These are phyloP conservation scores for Timandra comae DNA, from an alignment of 2,888 invertebrate genomes.

Conservation along the genomic window DNA sequence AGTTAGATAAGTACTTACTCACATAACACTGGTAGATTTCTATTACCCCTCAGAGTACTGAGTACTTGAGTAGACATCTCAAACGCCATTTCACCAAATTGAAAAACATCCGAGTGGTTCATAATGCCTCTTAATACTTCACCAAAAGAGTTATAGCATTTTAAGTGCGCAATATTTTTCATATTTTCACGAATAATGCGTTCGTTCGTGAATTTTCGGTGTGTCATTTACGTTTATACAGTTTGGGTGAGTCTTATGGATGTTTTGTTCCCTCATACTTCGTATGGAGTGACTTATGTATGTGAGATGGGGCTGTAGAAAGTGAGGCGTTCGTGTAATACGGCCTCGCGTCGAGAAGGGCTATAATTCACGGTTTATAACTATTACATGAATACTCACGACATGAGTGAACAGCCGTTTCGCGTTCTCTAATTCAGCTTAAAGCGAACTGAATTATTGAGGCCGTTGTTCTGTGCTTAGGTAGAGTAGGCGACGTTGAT, in stretches of 20 bases:
- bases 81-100: constrained; percentile 64
- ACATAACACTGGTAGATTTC: no score
- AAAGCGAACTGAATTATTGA: constrained; percentile 50
- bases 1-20: no score
- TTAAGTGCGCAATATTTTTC: constrained; percentile 61
- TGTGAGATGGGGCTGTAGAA: constrained; percentile 15
- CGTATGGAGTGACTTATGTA: no score
- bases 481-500: not conserved
- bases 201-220: constrained; percentile 35
- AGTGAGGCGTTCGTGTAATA: constrained; percentile 20
- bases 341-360: constrained; percentile 29
- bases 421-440: constrained; percentile 46
- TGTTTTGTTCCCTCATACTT: constrained; percentile 21
- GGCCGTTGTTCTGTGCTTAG: constrained; percentile 24
- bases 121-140: constrained; percentile 67
- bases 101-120: constrained; percentile 68
- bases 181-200: constrained; percentile 64
- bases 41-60: no score
- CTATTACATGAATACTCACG: constrained; percentile 39
- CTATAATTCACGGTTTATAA: constrained; percentile 50
- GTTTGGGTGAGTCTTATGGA: constrained; percentile 8
- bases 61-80: no score
- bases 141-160: constrained; percentile 55
- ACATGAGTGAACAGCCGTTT: constrained; percentile 36
- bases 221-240: constrained; percentile 20